phyloP scores from a whole-genome alignment of 1,140 invertebrate genomes.

The Drosophila lini region DNA sequence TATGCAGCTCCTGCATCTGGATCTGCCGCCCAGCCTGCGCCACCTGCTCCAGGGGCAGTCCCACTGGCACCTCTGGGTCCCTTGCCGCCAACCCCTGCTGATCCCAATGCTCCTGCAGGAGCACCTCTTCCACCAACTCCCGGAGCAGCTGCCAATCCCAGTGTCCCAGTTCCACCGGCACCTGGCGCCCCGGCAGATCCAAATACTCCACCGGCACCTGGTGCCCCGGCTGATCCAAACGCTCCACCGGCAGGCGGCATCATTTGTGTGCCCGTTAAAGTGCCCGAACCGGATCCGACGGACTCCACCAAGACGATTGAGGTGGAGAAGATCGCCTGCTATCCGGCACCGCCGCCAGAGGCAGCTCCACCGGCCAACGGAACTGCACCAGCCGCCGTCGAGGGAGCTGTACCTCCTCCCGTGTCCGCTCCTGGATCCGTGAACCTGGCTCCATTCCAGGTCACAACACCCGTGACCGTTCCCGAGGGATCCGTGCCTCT shows the following conservation, averaged over 20 bases:
- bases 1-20: conserved; percentile 21
- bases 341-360: conserved; percentile 75
- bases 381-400: conserved; percentile 23
- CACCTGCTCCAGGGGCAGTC: conserved; percentile 36
- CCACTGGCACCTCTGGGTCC: neutral
- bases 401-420: conserved; percentile 3
- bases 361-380: conserved; percentile 35
- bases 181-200: conserved; percentile 70
- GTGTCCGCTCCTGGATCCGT: conserved; percentile 17
- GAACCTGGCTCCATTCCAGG: conserved; percentile 73
- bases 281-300: conserved; percentile 74
- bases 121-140: conserved; percentile 51
- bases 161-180: conserved; percentile 63
- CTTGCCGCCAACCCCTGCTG: neutral
- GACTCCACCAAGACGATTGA: conserved; percentile 77
- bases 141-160: conserved; percentile 53
- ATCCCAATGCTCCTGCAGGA: conserved; percentile 80
- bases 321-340: conserved; percentile 79
- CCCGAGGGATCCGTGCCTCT: conserved; percentile 85
- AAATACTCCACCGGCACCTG: conserved; percentile 62
- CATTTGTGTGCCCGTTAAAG: conserved; percentile 72
- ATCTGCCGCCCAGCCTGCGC: conserved; percentile 29
- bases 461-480: conserved; percentile 55
- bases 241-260: conserved; percentile 63
- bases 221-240: conserved; percentile 51